Evolutionary conservation across 64 coral and sea anemone species (phyloP).

Genomic region (Pachyseris speciosa): DNA sequence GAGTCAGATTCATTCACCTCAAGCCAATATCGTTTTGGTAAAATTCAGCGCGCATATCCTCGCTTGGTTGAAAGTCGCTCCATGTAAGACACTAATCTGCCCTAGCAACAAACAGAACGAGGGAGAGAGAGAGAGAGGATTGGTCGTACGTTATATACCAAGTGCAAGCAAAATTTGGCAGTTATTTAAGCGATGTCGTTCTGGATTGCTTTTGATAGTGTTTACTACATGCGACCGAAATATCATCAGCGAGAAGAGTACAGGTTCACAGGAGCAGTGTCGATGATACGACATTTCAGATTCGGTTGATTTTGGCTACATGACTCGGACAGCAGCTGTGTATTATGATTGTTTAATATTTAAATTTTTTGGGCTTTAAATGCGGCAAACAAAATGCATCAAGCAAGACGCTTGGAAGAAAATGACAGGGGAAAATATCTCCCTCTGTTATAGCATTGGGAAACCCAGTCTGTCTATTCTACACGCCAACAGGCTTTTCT

Average conservation of each 20-base stretch:
- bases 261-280: background rate
- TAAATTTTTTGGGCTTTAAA: constrained; percentile 58
- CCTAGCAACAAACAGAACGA: constrained; percentile 16
- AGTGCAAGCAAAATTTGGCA: constrained; percentile 5
- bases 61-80: constrained; percentile 4
- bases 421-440: background rate
- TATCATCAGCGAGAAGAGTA: background rate
- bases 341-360: constrained; percentile 55
- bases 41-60: background rate
- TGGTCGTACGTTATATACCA: background rate
- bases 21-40: background rate
- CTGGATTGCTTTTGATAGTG: background rate
- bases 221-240: background rate
- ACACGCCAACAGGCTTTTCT: background rate
- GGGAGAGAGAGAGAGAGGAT: too few species aligned
- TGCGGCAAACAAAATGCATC: constrained; percentile 15
- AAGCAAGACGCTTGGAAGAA: background rate
- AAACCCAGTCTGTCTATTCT: background rate
- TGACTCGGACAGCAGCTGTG: constrained; percentile 10
- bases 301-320: constrained; percentile 32
- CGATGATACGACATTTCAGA: background rate
- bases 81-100: background rate
- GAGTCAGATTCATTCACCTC: constrained; percentile 5
- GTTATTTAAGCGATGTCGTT: background rate
- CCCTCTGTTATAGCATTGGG: background rate